Evolutionary conservation across 2,888 invertebrate genomes (phyloP).

Genomic region (Thelaira solivaga): DNA sequence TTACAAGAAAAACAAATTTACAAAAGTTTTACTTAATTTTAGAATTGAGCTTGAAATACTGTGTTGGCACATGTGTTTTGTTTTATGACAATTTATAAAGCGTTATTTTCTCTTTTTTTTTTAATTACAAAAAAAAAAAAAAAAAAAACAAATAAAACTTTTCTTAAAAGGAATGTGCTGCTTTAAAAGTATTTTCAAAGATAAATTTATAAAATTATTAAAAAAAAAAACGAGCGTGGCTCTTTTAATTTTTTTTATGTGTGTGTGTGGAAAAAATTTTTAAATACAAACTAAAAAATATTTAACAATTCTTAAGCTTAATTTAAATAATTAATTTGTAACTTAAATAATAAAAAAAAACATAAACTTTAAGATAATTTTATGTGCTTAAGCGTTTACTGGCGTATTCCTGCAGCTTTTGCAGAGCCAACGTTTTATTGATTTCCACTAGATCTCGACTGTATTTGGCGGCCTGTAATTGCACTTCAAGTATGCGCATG

Average conservation of each 20-base stretch:
- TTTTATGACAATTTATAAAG: constrained; percentile 3
- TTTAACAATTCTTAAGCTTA: constrained; percentile 35
- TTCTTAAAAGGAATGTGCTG: constrained; percentile 57
- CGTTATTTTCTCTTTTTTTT: constrained; percentile 7
- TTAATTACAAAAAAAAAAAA: background rate
- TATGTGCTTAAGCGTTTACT: constrained; percentile 74
- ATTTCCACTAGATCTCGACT: constrained; percentile 80
- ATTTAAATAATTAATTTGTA: constrained; percentile 5
- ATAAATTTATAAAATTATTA: constrained; percentile 8
- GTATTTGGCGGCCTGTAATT: constrained; percentile 77
- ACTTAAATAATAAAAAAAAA: too few relatives aligned
- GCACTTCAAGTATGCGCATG: constrained; percentile 77
- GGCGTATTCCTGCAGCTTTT: constrained; percentile 78
- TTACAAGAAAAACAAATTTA: constrained; percentile 20
- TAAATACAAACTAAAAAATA: constrained; percentile 35
- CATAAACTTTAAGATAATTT: constrained; percentile 26
- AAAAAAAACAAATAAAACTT: constrained; percentile 6
- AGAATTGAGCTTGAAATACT: constrained; percentile 52
- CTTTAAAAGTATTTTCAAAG: constrained; percentile 46
- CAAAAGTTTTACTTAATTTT: constrained; percentile 13
- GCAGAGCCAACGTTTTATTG: constrained; percentile 81
- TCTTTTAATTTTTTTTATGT: constrained; percentile 37
- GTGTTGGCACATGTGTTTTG: constrained; percentile 57
- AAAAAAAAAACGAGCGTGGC: constrained; percentile 57
- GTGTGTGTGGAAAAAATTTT: constrained; percentile 17